phyloP scores from a whole-genome alignment of 2,113 vertebrate species.

The Oncorhynchus clarkii region DNA sequence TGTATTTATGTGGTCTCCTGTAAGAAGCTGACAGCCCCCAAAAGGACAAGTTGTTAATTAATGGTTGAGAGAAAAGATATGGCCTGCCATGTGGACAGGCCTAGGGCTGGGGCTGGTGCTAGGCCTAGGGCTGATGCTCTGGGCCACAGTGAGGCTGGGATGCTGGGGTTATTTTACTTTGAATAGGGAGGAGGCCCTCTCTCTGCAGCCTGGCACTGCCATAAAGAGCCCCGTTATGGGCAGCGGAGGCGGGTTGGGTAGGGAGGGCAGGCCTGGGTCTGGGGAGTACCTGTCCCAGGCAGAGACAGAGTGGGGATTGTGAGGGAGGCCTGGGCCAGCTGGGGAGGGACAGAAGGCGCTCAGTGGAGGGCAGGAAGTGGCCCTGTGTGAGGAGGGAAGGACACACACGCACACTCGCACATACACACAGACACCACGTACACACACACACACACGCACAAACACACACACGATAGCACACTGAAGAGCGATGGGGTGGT shows the following conservation, averaged over 20 bases:
- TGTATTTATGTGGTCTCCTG: neutral
- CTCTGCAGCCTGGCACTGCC: slow-evolving; percentile 34
- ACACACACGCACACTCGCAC: neutral
- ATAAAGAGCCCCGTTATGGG: slow-evolving; percentile 46
- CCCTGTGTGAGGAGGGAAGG: slow-evolving; percentile 15
- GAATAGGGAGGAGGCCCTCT: slow-evolving; percentile 29
- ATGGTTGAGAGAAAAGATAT: neutral
- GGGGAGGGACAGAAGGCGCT: slow-evolving; percentile 55
- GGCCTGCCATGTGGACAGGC: neutral
- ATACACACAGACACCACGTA: neutral
- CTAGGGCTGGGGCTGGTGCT: neutral
- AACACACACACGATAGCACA: neutral
- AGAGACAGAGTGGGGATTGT: slow-evolving; percentile 51
- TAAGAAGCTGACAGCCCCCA: slow-evolving; percentile 7
- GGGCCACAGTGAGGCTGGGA: neutral
- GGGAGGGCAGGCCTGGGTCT: slow-evolving; percentile 23
- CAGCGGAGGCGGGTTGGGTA: slow-evolving; percentile 15
- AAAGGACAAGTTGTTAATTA: slow-evolving; percentile 13
- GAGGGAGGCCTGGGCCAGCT: slow-evolving; percentile 44
- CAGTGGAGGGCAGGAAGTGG: slow-evolving; percentile 52
- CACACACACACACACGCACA: neutral
- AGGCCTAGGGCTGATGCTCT: neutral
- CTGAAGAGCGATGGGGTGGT: neutral
- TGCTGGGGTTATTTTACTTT: slow-evolving; percentile 33
- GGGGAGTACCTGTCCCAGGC: slow-evolving; percentile 43